Evolutionary conservation across 2,113 vertebrate genomes (phyloP).

Genomic region (Charina bottae): DNA sequence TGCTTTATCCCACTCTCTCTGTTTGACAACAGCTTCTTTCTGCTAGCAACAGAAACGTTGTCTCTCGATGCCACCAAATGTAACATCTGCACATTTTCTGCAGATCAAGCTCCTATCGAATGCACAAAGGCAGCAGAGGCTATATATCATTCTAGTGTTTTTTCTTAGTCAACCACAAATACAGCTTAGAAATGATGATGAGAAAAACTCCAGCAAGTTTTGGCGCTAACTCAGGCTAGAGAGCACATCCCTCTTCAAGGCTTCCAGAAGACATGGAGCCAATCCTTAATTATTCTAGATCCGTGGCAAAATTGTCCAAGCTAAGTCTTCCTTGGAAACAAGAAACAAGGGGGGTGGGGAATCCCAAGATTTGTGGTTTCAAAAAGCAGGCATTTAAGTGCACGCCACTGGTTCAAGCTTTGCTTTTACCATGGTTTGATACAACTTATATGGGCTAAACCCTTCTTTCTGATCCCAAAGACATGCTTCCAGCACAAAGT

Average conservation of each 20-base stretch:
- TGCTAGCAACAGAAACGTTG: neutral
- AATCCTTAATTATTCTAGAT: neutral
- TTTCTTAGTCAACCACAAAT: neutral
- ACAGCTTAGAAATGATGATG: neutral
- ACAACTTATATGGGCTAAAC: neutral
- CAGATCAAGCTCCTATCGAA: neutral
- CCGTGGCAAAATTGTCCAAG: neutral
- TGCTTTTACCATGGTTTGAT: neutral
- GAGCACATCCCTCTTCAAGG: neutral
- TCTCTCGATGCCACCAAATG: neutral
- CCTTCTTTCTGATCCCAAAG: neutral
- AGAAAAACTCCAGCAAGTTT: neutral
- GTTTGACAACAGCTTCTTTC: neutral
- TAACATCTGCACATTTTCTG: neutral
- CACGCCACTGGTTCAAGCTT: neutral
- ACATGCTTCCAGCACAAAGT: neutral
- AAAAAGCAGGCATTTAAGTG: neutral
- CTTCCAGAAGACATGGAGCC: neutral
- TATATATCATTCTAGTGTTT: neutral
- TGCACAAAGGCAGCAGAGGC: neutral
- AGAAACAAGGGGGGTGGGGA: neutral
- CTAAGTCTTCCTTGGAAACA: neutral
- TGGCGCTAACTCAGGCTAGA: neutral
- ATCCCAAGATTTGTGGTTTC: slow-evolving; percentile 26
- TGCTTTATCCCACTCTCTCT: neutral